Evolutionary conservation across 2,113 vertebrate species (phyloP).

Genomic region (Scopus umbretta): DNA sequence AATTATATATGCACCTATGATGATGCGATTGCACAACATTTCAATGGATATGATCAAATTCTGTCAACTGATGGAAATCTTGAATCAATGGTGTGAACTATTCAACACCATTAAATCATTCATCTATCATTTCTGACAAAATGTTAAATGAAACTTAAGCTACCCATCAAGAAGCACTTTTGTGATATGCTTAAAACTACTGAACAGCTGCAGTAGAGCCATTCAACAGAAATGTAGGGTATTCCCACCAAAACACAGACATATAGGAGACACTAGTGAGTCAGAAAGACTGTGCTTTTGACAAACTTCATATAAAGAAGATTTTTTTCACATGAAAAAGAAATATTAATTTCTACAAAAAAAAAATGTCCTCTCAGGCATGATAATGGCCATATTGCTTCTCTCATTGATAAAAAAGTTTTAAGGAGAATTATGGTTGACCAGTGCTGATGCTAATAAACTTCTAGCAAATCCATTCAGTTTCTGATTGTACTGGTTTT

Average conservation of each 20-base stretch:
- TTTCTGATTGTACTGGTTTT: neutral
- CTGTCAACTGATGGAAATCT: neutral
- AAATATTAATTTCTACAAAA: neutral
- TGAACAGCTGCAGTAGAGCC: neutral
- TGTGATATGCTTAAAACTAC: neutral
- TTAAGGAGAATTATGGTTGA: neutral
- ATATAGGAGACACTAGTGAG: neutral
- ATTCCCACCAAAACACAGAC: neutral
- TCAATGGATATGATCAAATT: neutral
- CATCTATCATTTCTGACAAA: constrained; percentile 20
- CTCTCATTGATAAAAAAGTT: neutral
- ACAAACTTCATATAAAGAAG: neutral
- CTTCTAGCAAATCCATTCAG: neutral
- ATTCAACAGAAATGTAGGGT: neutral
- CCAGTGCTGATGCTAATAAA: neutral
- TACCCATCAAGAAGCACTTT: neutral
- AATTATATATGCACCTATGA: neutral
- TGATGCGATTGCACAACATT: neutral
- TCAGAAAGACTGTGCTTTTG: neutral
- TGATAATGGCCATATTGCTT: neutral
- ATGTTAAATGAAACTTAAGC: neutral
- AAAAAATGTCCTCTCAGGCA: neutral
- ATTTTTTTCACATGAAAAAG: neutral
- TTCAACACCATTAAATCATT: neutral
- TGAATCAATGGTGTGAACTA: neutral